Conservation (phyloP, 1,140 invertebrate genomes). For the Thereuonema tuberculata region DNA sequence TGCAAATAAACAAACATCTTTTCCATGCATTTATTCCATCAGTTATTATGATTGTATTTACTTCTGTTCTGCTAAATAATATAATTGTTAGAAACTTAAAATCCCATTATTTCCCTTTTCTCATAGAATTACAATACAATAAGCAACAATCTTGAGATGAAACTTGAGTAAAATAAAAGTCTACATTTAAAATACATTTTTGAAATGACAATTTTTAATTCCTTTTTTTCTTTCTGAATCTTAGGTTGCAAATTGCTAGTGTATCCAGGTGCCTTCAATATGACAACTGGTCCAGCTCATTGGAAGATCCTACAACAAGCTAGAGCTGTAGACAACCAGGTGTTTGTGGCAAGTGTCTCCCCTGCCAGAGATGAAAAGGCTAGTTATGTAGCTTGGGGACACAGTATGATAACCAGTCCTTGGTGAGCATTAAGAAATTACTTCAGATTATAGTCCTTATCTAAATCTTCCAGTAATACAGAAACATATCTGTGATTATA, state of each 20-base stretch:
- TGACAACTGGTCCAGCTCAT: slow-evolving; percentile 84
- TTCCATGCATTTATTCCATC: no score
- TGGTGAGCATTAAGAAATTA: slow-evolving; percentile 53
- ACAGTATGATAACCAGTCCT: slow-evolving; percentile 68
- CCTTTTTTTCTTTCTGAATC: slow-evolving; percentile 1
- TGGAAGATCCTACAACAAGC: slow-evolving; percentile 71
- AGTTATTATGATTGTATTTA: no score
- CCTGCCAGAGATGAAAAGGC: slow-evolving; percentile 57
- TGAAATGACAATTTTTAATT: slow-evolving; percentile 35
- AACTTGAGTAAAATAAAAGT: no score
- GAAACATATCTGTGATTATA: neutral
- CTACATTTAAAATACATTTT: no score
- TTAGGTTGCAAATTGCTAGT: slow-evolving; percentile 67
- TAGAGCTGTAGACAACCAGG: slow-evolving; percentile 74
- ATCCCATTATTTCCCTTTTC: no score
- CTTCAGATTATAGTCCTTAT: neutral
- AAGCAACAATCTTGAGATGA: no score
- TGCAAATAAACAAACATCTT: no score
- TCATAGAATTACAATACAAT: no score
- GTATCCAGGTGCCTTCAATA: slow-evolving; percentile 90
- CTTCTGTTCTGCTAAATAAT: no score
- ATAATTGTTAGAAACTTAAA: no score
- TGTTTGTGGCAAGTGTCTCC: slow-evolving; percentile 38
- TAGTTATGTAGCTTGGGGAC: slow-evolving; percentile 76
- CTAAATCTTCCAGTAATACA: no score